Evolutionary conservation across 2,797 vertebrate species (phyloP), one percentile per base, ranked within the genome.

Genomic region (Spondyliosoma cantharus): DNA sequence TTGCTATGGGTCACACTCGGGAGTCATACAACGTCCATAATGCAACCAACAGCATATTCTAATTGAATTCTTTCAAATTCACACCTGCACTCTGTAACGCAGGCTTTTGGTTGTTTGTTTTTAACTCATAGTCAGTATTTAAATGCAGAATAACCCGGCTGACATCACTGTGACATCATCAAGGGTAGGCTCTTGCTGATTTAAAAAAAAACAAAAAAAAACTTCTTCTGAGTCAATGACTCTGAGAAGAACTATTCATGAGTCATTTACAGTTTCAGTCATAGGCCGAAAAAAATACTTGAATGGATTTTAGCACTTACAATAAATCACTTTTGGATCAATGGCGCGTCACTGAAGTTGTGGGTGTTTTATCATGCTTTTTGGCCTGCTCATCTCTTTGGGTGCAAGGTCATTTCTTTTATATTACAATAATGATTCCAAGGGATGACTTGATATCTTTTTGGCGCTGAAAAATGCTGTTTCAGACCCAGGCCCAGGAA

Each of bases 391-490:
- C 77, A 60, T 76, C 37, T 80, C 48, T 82, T 53, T 52, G 52
- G 80, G 64, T 64, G 56, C 71, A 83, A 88, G 71, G 76, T 73
- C 77, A 78, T 42, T 42, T 29, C 11, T 74, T 78, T 15, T 70
- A 45, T 54, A 75, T 77, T 67, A 65, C 19, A 60, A 56, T 80
- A 76, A 86, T 64, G 74, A 80, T 67, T 88, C 60, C 22, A 62
- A 84, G 63, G 66, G 73, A 81, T 80, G 59, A 70, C 72, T 84
- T 80, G 54, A 81, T 80, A n/a, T 69, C 61, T 83, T 77, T 37
- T 82, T 84, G 63, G 77, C 84, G 45, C 65, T 79, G 66, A 85
- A 80, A 86, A 84, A 64, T 50, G 68, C 81, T 82, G 81, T 57
- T 81, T 87, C 81, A 73, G 83, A 68, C 52, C 60, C 24, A 3